Percentiles rank a stretch among this genome's conserved stretches.
These are phyloP conservation scores for Pempheris klunzingeri DNA, from an alignment of 2,797 vertebrate genomes.

Conservation along the genomic window DNA sequence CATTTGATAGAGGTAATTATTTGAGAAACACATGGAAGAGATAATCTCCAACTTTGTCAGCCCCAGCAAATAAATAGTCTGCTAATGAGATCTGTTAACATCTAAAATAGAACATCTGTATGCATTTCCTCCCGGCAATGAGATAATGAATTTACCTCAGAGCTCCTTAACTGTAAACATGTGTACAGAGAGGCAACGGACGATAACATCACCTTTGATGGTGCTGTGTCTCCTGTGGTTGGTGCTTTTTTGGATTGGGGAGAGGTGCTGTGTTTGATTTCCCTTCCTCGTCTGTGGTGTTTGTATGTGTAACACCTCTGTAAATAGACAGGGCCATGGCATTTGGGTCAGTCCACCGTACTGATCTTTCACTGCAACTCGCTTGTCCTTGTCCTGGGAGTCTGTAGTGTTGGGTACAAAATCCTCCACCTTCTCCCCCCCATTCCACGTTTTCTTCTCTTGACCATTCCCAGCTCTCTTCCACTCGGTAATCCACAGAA, in stretches of 20 bases:
- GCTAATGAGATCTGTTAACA: slow-evolving; percentile 76
- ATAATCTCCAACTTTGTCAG: slow-evolving; percentile 57
- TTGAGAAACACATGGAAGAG: slow-evolving; percentile 73
- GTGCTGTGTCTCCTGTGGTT: slow-evolving; percentile 32
- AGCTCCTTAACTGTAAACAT: slow-evolving; percentile 77
- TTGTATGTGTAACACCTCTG: slow-evolving; percentile 68
- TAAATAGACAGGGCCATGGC: slow-evolving; percentile 66
- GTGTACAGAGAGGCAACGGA: slow-evolving; percentile 58
- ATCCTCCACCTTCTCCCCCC: slow-evolving; percentile 26
- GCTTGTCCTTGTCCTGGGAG: slow-evolving; percentile 28
- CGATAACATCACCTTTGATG: slow-evolving; percentile 57
- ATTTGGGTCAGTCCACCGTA: slow-evolving; percentile 41
- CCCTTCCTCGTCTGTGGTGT: slow-evolving; percentile 40
- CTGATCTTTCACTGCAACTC: slow-evolving; percentile 26
- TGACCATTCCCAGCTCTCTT: slow-evolving; percentile 51
- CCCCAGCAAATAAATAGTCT: slow-evolving; percentile 56
- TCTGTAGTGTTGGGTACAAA: slow-evolving; percentile 20
- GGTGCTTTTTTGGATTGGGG: slow-evolving; percentile 20
- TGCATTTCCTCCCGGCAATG: slow-evolving; percentile 76
- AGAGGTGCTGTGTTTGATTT: slow-evolving; percentile 50
- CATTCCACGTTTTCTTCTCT: slow-evolving; percentile 30
- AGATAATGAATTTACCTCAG: slow-evolving; percentile 79
- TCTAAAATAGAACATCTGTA: slow-evolving; percentile 81
- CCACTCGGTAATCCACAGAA: slow-evolving; percentile 61
- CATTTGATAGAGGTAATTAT: slow-evolving; percentile 73